Evolutionary conservation across 2,888 invertebrate species (phyloP).

Genomic region (Linnaemya vulpina): DNA sequence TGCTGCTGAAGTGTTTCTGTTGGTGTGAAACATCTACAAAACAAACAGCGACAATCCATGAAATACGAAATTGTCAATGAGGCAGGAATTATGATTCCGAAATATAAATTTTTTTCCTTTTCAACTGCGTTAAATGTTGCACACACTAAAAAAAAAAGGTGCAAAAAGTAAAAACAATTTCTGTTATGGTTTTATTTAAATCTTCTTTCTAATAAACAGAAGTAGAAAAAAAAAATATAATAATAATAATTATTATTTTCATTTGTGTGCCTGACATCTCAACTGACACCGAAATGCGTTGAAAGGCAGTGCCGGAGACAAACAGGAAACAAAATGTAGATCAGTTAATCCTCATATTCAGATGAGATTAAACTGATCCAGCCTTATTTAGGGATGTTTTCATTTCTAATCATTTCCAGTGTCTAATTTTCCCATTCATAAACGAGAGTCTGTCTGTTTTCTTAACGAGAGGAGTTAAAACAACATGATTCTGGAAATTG

Average conservation of each 20-base stretch:
- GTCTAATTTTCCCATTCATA: slow-evolving; percentile 10
- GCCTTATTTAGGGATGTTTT: slow-evolving; percentile 53
- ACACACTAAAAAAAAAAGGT: slow-evolving; percentile 58
- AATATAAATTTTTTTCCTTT: background rate
- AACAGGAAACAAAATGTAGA: slow-evolving; percentile 71
- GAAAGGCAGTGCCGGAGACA: slow-evolving; percentile 20
- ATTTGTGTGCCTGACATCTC: slow-evolving; percentile 8
- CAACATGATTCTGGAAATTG: background rate
- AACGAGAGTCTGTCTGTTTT: background rate
- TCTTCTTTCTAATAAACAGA: slow-evolving; percentile 52
- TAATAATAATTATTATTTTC: no score
- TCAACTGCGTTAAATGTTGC: slow-evolving; percentile 42
- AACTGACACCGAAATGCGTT: slow-evolving; percentile 44
- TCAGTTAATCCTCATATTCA: slow-evolving; percentile 71
- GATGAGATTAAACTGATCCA: slow-evolving; percentile 73
- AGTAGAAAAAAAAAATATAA: no score
- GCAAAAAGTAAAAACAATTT: slow-evolving; percentile 55
- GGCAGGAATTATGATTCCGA: slow-evolving; percentile 45
- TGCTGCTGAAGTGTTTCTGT: slow-evolving; percentile 44
- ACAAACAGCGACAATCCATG: slow-evolving; percentile 51
- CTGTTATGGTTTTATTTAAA: slow-evolving; percentile 70
- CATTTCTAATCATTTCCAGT: background rate
- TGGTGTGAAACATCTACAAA: slow-evolving; percentile 66
- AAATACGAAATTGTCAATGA: slow-evolving; percentile 52
- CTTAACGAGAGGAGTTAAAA: background rate